Percentiles rank a stretch among this genome's conserved stretches.
These are phyloP conservation scores for Willowsia nigromaculata DNA, from an alignment of 2,888 invertebrate genomes.

Conservation along the genomic window DNA sequence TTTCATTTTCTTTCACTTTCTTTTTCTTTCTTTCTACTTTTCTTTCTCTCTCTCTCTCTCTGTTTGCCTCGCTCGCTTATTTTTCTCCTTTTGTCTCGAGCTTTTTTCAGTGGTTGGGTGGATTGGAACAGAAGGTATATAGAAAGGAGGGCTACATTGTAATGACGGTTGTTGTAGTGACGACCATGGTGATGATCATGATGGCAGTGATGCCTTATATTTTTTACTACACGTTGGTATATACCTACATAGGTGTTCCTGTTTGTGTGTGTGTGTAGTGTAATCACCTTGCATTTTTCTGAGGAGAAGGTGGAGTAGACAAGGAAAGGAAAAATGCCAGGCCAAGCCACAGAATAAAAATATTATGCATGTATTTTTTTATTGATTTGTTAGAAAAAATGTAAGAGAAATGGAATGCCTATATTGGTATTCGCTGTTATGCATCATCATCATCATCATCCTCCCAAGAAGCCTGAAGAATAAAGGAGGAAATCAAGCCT, in stretches of 20 bases:
- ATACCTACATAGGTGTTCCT: not conserved
- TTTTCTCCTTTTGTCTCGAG: not conserved
- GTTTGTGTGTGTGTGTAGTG: not conserved
- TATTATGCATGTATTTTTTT: constrained; percentile 40
- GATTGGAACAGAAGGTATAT: not conserved
- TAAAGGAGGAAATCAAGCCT: constrained; percentile 19
- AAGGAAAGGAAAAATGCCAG: not conserved
- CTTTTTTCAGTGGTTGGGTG: not conserved
- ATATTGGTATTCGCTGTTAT: not conserved
- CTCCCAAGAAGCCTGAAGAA: not conserved
- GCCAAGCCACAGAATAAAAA: not conserved
- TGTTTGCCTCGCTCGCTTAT: not conserved
- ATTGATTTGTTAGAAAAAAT: constrained; percentile 29
- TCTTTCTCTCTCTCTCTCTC: not conserved
- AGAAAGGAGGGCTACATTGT: not conserved
- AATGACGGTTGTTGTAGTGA: constrained; percentile 11
- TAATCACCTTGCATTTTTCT: constrained; percentile 47
- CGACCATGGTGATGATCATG: not conserved
- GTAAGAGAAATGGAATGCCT: not conserved
- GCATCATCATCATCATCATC: not conserved
- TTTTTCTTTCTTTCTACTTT: not conserved
- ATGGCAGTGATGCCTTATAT: not conserved
- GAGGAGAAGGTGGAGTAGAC: not conserved
- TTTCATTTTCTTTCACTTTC: constrained; percentile 49
- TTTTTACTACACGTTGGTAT: not conserved